A percentile compares a stretch with the other conserved stretches of the same genome.
Evolutionary conservation across 2,113 vertebrate species (phyloP).

Genomic region (Aramus guarauna): DNA sequence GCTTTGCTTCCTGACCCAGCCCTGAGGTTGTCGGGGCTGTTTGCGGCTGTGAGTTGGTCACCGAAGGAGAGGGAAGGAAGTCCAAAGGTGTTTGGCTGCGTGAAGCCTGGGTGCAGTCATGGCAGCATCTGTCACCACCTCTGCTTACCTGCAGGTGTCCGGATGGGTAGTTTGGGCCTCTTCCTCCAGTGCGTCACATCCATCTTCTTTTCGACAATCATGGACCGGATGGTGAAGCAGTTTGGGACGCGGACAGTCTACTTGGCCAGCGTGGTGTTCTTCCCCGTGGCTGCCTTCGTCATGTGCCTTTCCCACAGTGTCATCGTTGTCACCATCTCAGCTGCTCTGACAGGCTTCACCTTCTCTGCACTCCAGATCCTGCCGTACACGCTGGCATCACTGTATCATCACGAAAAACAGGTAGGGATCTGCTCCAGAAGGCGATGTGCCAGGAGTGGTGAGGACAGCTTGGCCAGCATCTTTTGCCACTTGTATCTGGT

Average conservation of each 20-base stretch:
- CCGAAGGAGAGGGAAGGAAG: neutral
- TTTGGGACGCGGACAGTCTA: slow-evolving; percentile 78
- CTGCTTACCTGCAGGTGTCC: slow-evolving; percentile 73
- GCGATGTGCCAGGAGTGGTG: rapidly evolving
- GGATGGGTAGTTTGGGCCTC: slow-evolving; percentile 87
- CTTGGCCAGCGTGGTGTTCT: slow-evolving; percentile 79
- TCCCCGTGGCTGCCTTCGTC: slow-evolving; percentile 74
- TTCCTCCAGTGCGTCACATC: slow-evolving; percentile 86
- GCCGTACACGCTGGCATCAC: slow-evolving; percentile 83
- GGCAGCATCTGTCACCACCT: neutral
- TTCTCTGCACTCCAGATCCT: slow-evolving; percentile 86
- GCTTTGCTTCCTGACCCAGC: neutral
- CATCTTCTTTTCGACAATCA: slow-evolving; percentile 81
- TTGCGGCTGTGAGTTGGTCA: neutral
- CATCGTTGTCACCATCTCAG: slow-evolving; percentile 76
- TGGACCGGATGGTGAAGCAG: slow-evolving; percentile 81
- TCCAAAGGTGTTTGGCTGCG: neutral
- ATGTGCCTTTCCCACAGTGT: slow-evolving; percentile 82
- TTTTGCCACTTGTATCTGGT: neutral
- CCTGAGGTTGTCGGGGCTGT: rapidly evolving
- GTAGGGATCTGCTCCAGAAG: slow-evolving; percentile 24
- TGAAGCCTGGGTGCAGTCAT: neutral
- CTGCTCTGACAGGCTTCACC: slow-evolving; percentile 82
- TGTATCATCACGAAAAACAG: slow-evolving; percentile 86
- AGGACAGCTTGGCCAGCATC: neutral